These are phyloP conservation scores for Episyrphus balteatus DNA, from an alignment of 1,140 invertebrate species.

Conservation along the genomic window DNA sequence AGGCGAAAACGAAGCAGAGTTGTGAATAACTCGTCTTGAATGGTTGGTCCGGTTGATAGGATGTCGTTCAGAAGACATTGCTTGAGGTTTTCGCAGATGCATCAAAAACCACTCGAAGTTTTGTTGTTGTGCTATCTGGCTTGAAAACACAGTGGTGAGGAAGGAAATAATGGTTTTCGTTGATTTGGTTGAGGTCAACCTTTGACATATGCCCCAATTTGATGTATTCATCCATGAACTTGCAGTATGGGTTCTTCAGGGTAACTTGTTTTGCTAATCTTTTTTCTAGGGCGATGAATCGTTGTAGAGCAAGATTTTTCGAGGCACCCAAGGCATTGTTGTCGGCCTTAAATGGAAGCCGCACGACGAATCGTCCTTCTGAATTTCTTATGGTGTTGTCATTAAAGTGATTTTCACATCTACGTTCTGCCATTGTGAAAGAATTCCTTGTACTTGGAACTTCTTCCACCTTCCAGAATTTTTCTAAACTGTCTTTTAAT, in stretches of 20 bases:
- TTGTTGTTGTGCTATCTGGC: constrained; percentile 7
- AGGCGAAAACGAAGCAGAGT: not conserved
- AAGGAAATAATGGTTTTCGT: constrained; percentile 8
- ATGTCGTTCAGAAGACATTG: not conserved
- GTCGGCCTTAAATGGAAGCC: constrained; percentile 11
- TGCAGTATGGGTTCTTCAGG: constrained; percentile 4
- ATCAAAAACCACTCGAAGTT: constrained; percentile 7
- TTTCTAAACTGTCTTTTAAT: constrained; percentile 5
- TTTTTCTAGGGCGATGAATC: constrained; percentile 19
- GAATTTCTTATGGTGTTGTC: not conserved
- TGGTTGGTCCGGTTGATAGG: not conserved
- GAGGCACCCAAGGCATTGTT: constrained; percentile 19
- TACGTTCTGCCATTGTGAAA: constrained; percentile 5
- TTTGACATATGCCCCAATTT: constrained; percentile 26
- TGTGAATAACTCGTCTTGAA: not conserved
- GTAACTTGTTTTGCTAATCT: constrained; percentile 16
- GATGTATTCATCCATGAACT: constrained; percentile 26
- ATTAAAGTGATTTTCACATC: constrained; percentile 3
- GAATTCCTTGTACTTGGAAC: not conserved
- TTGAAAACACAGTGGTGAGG: constrained; percentile 25
- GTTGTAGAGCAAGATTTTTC: constrained; percentile 12
- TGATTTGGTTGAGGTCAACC: constrained; percentile 12
- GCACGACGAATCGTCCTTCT: constrained; percentile 9
- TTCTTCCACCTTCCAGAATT: constrained; percentile 16
- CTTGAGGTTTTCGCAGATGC: not conserved